Evolutionary conservation across 2,888 invertebrate genomes (phyloP), one percentile per base, ranked within the genome.

Genomic region (Harpalus rubripes): DNA sequence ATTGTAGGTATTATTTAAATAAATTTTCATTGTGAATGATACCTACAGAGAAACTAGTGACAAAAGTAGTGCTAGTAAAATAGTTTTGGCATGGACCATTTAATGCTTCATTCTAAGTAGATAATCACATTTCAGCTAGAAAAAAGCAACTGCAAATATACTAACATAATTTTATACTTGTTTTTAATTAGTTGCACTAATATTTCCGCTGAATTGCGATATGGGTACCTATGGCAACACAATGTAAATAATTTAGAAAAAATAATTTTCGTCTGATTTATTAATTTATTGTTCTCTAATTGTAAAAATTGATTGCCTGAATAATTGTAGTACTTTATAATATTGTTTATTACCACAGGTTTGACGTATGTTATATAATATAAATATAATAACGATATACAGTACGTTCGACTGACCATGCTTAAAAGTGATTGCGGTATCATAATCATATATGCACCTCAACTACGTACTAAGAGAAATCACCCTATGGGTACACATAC

Each of bases 401-500:
- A 63, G 61, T 84, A 84, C 59, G 78, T 78, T 68, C 63, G 84
- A 78, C 32, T 84, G 84, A 78, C 84, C 84, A 84, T 84, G 84
- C 84, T 84, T 76, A 78, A 84, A 78, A 78, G 84, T 84, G 84
- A 84, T 78, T 84, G 84, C 84, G 84, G 32, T 78, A 74, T 72
- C 74, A 82, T 82, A 83, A 72, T 83, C 74, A 83, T 78, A 26
- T 61, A 84, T 84, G 84, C 84, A 84, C 84, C 84, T 84, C 78
- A 78, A 84, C 63, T 78, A 84, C 84, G 68, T 72, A 78, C 84
- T 84, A 84, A 84, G 76, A 84, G 74, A 84, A 78, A 63, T 44
- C 61, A 84, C 84, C 84, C 84, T 84, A 84, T 78, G 52, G 84
- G 84, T 84, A 84, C 76, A 84, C 89, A 90, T 90, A 90, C 89